Evolutionary conservation across 2,113 vertebrate genomes (phyloP).

Genomic region (Prolemur simus): DNA sequence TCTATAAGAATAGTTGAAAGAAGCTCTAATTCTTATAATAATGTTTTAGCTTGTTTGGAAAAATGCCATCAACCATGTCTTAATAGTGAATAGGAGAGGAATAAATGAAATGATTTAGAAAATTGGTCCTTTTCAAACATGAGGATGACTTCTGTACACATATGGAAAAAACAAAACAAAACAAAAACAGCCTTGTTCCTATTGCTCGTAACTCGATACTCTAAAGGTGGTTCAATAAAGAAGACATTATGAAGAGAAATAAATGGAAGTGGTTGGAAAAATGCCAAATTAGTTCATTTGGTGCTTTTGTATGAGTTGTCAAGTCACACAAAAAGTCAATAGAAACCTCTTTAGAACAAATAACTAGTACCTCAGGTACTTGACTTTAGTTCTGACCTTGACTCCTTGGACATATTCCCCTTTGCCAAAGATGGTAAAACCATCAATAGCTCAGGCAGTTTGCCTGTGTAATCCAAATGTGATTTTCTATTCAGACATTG

Average conservation of each 20-base stretch:
- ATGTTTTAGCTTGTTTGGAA: neutral
- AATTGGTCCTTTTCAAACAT: neutral
- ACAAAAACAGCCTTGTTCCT: neutral
- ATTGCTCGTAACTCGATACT: neutral
- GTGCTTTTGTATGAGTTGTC: neutral
- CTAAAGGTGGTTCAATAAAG: neutral
- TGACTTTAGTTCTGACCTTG: neutral
- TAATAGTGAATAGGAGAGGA: neutral
- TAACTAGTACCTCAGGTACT: neutral
- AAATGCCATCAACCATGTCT: neutral
- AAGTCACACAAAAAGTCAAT: neutral
- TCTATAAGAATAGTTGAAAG: neutral
- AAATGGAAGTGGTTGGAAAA: neutral
- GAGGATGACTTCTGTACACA: neutral
- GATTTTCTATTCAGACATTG: neutral
- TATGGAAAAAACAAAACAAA: neutral
- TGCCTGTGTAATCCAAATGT: neutral
- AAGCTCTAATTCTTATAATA: neutral
- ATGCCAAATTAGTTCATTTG: neutral
- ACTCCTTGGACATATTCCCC: neutral
- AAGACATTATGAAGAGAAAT: neutral
- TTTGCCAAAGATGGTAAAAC: neutral
- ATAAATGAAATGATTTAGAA: neutral
- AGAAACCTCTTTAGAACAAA: neutral
- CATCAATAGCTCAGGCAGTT: neutral